A percentile compares a stretch with the other conserved stretches of the same genome.
Conservation (phyloP, 2,797 vertebrate genomes). For the Tapera naevia region DNA sequence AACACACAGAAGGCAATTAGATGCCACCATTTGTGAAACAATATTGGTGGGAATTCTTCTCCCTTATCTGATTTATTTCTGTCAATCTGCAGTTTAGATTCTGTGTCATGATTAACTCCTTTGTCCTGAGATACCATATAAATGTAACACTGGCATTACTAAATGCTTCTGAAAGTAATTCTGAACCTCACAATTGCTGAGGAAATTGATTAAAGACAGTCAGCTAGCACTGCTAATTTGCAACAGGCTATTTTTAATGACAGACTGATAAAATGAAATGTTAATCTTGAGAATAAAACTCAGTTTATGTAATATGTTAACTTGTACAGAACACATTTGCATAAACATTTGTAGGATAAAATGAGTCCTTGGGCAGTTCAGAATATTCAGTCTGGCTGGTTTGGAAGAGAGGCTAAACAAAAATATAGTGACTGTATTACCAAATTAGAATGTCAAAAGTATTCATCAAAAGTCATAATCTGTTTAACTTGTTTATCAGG, state of each 20-base stretch:
- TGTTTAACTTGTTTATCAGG: background rate
- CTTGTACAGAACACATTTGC: constrained; percentile 53
- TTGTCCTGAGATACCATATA: constrained; percentile 56
- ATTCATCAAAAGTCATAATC: background rate
- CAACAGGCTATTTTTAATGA: constrained; percentile 66
- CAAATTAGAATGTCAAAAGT: background rate
- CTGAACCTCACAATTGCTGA: constrained; percentile 36
- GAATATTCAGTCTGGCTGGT: background rate
- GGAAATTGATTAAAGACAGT: constrained; percentile 62
- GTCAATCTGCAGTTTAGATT: constrained; percentile 65
- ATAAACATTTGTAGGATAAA: constrained; percentile 55
- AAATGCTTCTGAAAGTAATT: constrained; percentile 61
- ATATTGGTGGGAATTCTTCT: constrained; percentile 69
- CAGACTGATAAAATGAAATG: constrained; percentile 58
- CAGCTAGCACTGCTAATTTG: constrained; percentile 62
- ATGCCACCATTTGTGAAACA: constrained; percentile 60
- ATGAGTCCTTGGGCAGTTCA: constrained; percentile 45
- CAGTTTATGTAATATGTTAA: constrained; percentile 43
- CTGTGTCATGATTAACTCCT: constrained; percentile 62
- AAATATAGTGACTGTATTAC: background rate
- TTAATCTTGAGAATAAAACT: constrained; percentile 53
- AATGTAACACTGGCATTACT: constrained; percentile 51
- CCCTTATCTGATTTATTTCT: constrained; percentile 68
- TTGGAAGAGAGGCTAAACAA: background rate
- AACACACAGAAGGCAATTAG: constrained; percentile 67